Evolutionary conservation across 2,888 invertebrate genomes (phyloP).

Genomic region (Himalopsyche tibetana): DNA sequence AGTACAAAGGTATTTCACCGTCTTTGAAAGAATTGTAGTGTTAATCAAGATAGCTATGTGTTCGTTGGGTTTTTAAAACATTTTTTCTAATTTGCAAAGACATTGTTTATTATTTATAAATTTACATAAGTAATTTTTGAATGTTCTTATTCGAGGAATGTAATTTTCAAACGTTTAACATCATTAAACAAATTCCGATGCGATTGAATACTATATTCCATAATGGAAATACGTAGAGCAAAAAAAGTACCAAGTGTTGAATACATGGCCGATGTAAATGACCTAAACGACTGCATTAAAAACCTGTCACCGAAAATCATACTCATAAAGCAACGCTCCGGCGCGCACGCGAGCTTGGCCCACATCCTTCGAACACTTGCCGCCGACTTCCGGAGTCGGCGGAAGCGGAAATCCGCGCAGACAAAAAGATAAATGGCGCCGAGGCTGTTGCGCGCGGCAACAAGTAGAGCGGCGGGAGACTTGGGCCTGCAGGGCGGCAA

Average conservation of each 20-base stretch:
- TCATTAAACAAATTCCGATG: too few species aligned
- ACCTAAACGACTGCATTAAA: neutral
- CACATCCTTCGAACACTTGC: conserved; percentile 36
- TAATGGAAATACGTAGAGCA: neutral
- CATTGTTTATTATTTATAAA: too few species aligned
- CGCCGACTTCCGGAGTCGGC: conserved; percentile 44
- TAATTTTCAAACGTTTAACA: too few species aligned
- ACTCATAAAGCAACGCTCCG: neutral
- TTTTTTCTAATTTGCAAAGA: too few species aligned
- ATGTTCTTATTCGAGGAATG: too few species aligned
- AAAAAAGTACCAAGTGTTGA: neutral
- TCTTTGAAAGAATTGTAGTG: too few species aligned
- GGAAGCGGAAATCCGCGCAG: conserved; percentile 61
- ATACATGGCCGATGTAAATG: neutral
- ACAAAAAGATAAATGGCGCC: conserved; percentile 60
- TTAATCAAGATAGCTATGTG: too few species aligned
- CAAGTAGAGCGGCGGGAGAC: conserved; percentile 67
- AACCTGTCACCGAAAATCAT: conserved; percentile 6
- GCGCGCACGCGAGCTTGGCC: neutral
- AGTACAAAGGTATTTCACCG: too few species aligned
- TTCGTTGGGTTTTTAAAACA: too few species aligned
- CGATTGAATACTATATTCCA: neutral
- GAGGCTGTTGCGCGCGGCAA: conserved; percentile 66
- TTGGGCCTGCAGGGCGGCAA: conserved; percentile 62
- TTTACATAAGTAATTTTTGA: too few species aligned